phyloP scores from a whole-genome alignment of 2,113 vertebrate genomes.

The Micronisus gabar region DNA sequence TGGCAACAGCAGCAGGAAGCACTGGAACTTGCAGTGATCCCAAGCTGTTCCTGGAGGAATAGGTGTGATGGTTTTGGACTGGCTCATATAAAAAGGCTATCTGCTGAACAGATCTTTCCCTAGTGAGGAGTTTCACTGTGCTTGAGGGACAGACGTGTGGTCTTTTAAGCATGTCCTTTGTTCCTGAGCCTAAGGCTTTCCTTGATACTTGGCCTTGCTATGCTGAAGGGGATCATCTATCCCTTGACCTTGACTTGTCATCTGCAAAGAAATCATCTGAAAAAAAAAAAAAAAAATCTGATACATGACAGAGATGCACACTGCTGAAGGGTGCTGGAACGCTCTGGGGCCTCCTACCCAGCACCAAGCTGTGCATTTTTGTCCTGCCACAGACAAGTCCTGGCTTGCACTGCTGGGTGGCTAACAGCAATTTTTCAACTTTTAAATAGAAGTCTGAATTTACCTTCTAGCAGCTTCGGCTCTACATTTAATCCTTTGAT shows the following conservation, averaged over 20 bases:
- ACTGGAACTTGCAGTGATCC: neutral
- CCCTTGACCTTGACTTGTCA: neutral
- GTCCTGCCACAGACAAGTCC: neutral
- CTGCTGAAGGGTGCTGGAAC: neutral
- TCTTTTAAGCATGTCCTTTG: neutral
- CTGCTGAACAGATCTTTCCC: neutral
- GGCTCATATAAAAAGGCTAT: neutral
- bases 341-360: fast-evolving
- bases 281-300: neutral
- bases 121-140: neutral
- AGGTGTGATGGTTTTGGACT: neutral
- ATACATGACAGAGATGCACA: neutral
- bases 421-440: neutral
- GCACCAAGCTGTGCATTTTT: fast-evolving
- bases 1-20: neutral
- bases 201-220: neutral
- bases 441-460: neutral
- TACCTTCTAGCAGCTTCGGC: neutral
- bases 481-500: neutral
- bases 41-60: neutral
- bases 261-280: neutral
- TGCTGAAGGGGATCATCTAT: neutral
- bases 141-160: neutral
- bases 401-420: neutral
- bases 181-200: neutral